Evolutionary conservation across 2,797 vertebrate genomes (phyloP).

Genomic region (Mallotus villosus): DNA sequence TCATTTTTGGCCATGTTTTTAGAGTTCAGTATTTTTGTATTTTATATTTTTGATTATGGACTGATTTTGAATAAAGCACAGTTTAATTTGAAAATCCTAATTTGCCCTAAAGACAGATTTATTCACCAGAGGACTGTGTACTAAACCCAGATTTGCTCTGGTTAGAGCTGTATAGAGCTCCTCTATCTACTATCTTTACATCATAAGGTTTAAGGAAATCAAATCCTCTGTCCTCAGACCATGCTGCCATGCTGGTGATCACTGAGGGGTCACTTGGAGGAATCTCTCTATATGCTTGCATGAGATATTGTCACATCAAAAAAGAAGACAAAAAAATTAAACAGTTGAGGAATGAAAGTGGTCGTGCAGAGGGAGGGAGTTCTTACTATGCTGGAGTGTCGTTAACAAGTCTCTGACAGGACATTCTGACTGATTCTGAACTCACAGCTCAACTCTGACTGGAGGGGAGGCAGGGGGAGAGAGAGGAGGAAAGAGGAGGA

Average conservation of each 20-base stretch:
- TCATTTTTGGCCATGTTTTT: constrained; percentile 24
- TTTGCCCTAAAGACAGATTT: constrained; percentile 17
- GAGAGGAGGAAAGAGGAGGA: constrained; percentile 4
- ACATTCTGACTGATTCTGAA: background rate
- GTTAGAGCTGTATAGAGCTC: background rate
- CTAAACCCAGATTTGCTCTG: background rate
- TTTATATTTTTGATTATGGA: constrained; percentile 41
- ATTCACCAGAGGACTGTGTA: background rate
- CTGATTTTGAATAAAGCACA: constrained; percentile 68
- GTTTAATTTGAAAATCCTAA: constrained; percentile 41
- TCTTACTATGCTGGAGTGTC: constrained; percentile 10
- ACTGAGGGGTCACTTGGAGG: background rate
- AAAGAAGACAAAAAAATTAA: constrained; percentile 19
- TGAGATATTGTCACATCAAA: constrained; percentile 29
- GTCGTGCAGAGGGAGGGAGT: background rate
- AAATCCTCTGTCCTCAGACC: background rate
- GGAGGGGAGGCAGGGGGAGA: constrained; percentile 21
- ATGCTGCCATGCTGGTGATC: background rate
- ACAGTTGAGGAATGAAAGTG: constrained; percentile 18
- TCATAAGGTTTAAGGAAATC: background rate
- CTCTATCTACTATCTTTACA: background rate
- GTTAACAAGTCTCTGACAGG: background rate
- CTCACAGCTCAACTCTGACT: background rate
- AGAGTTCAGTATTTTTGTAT: constrained; percentile 42
- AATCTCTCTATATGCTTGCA: constrained; percentile 11